phyloP scores from a whole-genome alignment of 2,113 vertebrate genomes.

The Catagonus wagneri region DNA sequence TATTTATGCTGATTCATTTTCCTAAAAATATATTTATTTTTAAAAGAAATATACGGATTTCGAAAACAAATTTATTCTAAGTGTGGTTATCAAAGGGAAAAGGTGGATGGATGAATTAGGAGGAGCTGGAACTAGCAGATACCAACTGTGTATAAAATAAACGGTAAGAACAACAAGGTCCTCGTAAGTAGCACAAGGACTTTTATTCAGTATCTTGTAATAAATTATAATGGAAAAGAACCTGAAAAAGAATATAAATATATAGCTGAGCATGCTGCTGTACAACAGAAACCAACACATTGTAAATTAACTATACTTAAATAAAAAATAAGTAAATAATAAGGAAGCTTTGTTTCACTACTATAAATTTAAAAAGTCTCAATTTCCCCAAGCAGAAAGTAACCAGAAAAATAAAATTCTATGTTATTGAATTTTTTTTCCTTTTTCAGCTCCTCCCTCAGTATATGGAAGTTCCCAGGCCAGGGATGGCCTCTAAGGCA shows the following conservation, averaged over 20 bases:
- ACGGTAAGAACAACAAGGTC: background rate
- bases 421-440: too few relatives aligned
- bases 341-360: background rate
- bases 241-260: background rate
- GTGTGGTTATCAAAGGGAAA: too few relatives aligned
- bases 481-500: too few relatives aligned
- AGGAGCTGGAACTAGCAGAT: background rate
- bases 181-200: background rate
- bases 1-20: background rate
- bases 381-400: background rate
- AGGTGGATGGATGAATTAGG: background rate
- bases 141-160: background rate
- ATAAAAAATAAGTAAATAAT: background rate
- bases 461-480: too few relatives aligned
- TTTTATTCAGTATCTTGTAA: background rate
- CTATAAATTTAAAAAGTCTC: background rate
- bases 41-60: background rate
- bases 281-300: background rate
- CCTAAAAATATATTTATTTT: constrained; percentile 25
- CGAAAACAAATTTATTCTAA: too few relatives aligned
- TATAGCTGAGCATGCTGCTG: background rate
- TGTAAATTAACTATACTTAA: background rate
- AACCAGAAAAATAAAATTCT: background rate
- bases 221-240: background rate
- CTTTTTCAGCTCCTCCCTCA: too few relatives aligned